Percentiles rank a stretch among this genome's conserved stretches.
These are phyloP conservation scores for Drosophila leonis DNA, from an alignment of 2,888 invertebrate genomes.

Conservation along the genomic window DNA sequence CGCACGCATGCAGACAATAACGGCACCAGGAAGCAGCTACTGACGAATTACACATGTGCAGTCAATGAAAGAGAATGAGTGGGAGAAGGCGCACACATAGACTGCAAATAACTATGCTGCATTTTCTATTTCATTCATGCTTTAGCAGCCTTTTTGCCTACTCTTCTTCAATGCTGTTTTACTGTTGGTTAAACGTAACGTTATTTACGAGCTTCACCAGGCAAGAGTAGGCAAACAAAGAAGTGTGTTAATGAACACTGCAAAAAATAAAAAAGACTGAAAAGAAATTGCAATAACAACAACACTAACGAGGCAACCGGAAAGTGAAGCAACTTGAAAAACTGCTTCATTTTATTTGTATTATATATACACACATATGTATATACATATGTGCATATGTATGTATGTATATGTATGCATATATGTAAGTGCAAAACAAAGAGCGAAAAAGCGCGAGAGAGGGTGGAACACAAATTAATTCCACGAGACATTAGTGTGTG, in stretches of 20 bases:
- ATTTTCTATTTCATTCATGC: slow-evolving; percentile 63
- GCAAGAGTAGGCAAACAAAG: slow-evolving; percentile 38
- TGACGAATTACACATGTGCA: slow-evolving; percentile 41
- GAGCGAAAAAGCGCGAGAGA: background rate
- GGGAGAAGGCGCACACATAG: slow-evolving; percentile 21
- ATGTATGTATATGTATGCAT: background rate
- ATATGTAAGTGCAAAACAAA: slow-evolving; percentile 7
- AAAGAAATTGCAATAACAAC: slow-evolving; percentile 42
- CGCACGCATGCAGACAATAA: slow-evolving; percentile 3
- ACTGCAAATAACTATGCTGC: slow-evolving; percentile 38
- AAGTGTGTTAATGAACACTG: slow-evolving; percentile 74
- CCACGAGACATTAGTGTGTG: slow-evolving; percentile 9
- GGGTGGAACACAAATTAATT: slow-evolving; percentile 27
- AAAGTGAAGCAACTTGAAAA: slow-evolving; percentile 57
- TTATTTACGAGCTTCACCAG: slow-evolving; percentile 58
- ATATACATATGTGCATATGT: background rate
- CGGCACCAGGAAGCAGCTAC: slow-evolving; percentile 60
- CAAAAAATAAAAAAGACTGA: slow-evolving; percentile 19
- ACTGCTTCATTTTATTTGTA: slow-evolving; percentile 46
- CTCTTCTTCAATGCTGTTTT: slow-evolving; percentile 33
- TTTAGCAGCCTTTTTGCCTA: slow-evolving; percentile 16
- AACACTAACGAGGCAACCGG: slow-evolving; percentile 47
- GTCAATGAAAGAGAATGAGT: slow-evolving; percentile 51
- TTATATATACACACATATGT: background rate
- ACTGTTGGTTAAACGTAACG: slow-evolving; percentile 65